Evolutionary conservation across 2,888 invertebrate species (phyloP).

Genomic region (Tineola bisselliella): DNA sequence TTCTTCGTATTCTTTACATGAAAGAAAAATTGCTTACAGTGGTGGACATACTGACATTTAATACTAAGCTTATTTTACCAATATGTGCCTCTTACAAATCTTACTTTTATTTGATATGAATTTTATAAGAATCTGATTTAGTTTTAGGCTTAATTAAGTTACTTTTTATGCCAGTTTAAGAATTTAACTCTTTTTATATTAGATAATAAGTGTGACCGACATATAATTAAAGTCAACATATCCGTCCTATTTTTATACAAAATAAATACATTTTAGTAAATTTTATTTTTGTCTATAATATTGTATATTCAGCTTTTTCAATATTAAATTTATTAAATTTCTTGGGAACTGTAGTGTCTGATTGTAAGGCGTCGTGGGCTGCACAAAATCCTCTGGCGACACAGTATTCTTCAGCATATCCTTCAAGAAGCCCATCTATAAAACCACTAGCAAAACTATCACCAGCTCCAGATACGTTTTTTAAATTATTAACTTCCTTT

Average conservation of each 20-base stretch:
- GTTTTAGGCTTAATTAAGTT: too few species aligned
- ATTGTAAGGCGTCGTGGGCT: conserved; percentile 68
- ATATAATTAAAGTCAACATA: too few species aligned
- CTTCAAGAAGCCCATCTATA: conserved; percentile 69
- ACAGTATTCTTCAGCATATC: conserved; percentile 65
- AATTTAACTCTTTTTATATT: too few species aligned
- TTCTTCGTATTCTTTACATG: conserved; percentile 74
- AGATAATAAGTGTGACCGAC: too few species aligned
- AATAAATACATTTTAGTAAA: too few species aligned
- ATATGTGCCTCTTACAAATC: background rate
- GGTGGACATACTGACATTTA: conserved; percentile 79
- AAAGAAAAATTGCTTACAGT: conserved; percentile 65
- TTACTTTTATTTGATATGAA: too few species aligned
- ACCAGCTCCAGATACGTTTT: conserved; percentile 85
- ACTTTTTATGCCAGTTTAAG: too few species aligned
- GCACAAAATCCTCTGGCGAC: conserved; percentile 70
- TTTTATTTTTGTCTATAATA: background rate
- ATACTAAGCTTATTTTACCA: conserved; percentile 18
- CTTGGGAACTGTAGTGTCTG: conserved; percentile 70
- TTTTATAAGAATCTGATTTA: too few species aligned
- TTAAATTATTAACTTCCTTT: conserved; percentile 45
- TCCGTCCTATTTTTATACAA: too few species aligned
- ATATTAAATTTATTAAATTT: background rate
- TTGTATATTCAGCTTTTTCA: background rate
- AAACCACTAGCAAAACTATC: conserved; percentile 81